These are phyloP conservation scores for Venustoraphidia nigricollis DNA, from an alignment of 2,888 invertebrate genomes.

Conservation along the genomic window DNA sequence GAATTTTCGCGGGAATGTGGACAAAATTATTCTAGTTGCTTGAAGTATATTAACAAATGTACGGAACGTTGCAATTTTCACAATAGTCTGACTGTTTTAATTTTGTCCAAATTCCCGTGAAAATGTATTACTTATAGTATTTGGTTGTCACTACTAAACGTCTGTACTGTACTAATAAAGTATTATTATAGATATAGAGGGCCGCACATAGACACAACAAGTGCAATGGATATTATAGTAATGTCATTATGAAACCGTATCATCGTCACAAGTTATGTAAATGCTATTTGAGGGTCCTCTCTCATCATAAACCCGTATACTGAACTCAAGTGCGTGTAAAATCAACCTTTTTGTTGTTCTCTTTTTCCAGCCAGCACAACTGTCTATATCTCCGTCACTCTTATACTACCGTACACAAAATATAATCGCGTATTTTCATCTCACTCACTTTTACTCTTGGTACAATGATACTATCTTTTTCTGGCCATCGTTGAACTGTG, in stretches of 20 bases:
- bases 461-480: background rate
- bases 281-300: conserved; percentile 13
- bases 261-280: conserved; percentile 21
- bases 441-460: background rate
- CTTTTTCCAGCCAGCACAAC: background rate
- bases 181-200: too few relatives aligned
- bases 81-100: too few relatives aligned
- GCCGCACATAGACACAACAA: too few relatives aligned
- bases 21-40: too few relatives aligned
- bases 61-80: too few relatives aligned
- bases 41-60: too few relatives aligned
- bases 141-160: too few relatives aligned
- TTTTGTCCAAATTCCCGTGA: too few relatives aligned
- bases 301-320: conserved; percentile 6
- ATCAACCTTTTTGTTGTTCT: conserved; percentile 29
- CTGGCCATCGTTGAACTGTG: background rate
- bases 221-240: too few relatives aligned
- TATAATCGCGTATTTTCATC: background rate
- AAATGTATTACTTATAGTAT: too few relatives aligned
- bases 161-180: too few relatives aligned
- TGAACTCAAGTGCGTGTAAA: conserved; percentile 43
- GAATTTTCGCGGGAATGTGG: too few relatives aligned
- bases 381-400: background rate
- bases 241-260: background rate
- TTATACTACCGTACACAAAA: background rate